A percentile compares a stretch with the other conserved stretches of the same genome.
phyloP scores from a whole-genome alignment of 2,113 vertebrate genomes.

The Eulemur macaco region DNA sequence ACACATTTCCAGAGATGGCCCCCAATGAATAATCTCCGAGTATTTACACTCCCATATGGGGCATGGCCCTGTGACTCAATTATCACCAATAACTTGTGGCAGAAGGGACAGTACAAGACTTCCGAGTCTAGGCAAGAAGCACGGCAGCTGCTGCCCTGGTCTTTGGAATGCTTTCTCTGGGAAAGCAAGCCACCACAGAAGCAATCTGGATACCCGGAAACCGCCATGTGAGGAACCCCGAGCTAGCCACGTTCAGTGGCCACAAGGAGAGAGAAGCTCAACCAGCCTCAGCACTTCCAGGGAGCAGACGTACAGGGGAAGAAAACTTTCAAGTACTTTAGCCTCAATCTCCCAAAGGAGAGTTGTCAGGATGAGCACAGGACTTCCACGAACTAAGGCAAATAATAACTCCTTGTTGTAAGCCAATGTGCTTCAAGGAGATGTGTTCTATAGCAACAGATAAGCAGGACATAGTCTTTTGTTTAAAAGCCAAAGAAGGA shows the following conservation, averaged over 20 bases:
- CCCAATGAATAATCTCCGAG: not conserved
- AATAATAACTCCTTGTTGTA: not conserved
- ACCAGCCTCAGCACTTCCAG: not conserved
- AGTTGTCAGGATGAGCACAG: not conserved
- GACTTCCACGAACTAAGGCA: not conserved
- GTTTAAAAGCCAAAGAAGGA: not conserved
- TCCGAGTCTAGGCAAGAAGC: not conserved
- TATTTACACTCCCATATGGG: too few relatives aligned
- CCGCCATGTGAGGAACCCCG: not conserved
- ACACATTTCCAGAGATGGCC: not conserved
- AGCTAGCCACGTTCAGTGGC: fast-evolving
- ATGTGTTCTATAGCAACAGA: not conserved
- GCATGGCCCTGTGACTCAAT: not conserved
- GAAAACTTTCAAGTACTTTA: not conserved
- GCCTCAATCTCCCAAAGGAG: not conserved
- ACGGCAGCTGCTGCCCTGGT: not conserved
- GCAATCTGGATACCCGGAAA: not conserved
- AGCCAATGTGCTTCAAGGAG: not conserved
- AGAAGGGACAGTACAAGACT: not conserved
- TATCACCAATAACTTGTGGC: not conserved
- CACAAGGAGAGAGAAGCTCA: not conserved
- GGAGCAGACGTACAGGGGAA: not conserved
- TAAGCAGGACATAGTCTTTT: not conserved
- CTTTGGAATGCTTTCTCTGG: not conserved
- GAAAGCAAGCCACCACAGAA: not conserved